These are phyloP conservation scores for Gobionotothen gibberifrons DNA, from an alignment of 2,797 vertebrate genomes.

Conservation along the genomic window DNA sequence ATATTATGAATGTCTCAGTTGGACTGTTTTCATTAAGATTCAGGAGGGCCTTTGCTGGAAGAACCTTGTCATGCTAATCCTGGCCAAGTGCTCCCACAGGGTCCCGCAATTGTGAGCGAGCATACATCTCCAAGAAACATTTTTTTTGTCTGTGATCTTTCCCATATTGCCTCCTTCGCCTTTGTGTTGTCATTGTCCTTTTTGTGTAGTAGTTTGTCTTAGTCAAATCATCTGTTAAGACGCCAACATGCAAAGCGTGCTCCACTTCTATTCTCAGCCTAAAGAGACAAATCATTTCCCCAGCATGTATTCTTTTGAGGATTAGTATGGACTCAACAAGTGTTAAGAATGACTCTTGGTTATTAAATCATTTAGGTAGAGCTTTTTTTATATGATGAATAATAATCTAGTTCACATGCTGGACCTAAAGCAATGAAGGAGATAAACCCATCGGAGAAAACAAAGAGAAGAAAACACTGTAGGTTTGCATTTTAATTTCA, in stretches of 20 bases:
- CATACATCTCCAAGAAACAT: slow-evolving; percentile 57
- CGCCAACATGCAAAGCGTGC: slow-evolving; percentile 35
- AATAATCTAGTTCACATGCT: slow-evolving; percentile 42
- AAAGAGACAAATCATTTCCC: not conserved
- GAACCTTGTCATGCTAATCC: slow-evolving; percentile 82
- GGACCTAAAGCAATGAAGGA: slow-evolving; percentile 36
- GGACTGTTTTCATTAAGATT: slow-evolving; percentile 80
- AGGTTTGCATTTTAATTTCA: slow-evolving; percentile 66
- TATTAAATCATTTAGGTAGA: slow-evolving; percentile 33
- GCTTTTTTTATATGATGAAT: slow-evolving; percentile 52
- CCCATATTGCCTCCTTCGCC: slow-evolving; percentile 61
- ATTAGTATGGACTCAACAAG: slow-evolving; percentile 19
- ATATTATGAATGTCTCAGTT: slow-evolving; percentile 78
- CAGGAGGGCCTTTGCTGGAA: slow-evolving; percentile 63
- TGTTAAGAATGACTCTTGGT: slow-evolving; percentile 18
- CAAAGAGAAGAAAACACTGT: slow-evolving; percentile 42
- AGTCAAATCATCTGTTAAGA: slow-evolving; percentile 65
- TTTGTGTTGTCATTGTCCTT: slow-evolving; percentile 76
- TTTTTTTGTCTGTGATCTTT: slow-evolving; percentile 61
- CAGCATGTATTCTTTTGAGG: not conserved
- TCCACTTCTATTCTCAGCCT: slow-evolving; percentile 32
- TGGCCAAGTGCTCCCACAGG: slow-evolving; percentile 77
- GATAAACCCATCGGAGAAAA: slow-evolving; percentile 28
- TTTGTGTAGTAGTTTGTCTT: slow-evolving; percentile 71
- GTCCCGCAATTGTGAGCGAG: slow-evolving; percentile 66